Percentiles rank a stretch among this genome's conserved stretches.
phyloP scores from a whole-genome alignment of 2,888 invertebrate genomes.

The Timema cristinae region DNA sequence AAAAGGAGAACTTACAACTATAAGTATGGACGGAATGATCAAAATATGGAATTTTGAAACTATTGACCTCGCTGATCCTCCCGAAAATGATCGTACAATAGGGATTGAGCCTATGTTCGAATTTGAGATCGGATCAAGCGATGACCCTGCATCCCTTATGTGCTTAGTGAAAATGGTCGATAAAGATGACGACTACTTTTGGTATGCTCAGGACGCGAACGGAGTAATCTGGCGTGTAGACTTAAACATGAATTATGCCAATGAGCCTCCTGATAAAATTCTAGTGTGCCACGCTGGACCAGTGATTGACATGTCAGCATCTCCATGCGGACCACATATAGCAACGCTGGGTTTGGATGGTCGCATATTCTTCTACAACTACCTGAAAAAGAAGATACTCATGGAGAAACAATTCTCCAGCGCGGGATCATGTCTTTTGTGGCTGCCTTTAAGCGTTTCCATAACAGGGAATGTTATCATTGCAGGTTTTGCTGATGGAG shows the following conservation, averaged over 20 bases:
- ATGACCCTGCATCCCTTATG: constrained; percentile 49
- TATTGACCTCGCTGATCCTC: constrained; percentile 81
- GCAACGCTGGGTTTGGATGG: constrained; percentile 72
- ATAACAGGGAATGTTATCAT: constrained; percentile 60
- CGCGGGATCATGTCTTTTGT: constrained; percentile 53
- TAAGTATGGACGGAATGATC: constrained; percentile 70
- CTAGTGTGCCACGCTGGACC: constrained; percentile 73
- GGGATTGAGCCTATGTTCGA: constrained; percentile 86
- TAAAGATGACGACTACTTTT: constrained; percentile 46
- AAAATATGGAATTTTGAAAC: constrained; percentile 88
- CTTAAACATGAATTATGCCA: constrained; percentile 40
- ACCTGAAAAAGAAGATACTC: constrained; percentile 54
- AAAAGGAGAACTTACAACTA: constrained; percentile 52
- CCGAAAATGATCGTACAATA: constrained; percentile 72
- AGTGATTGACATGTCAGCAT: constrained; percentile 62
- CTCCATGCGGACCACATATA: constrained; percentile 66
- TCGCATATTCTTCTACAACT: constrained; percentile 68
- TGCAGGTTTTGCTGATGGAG: constrained; percentile 68
- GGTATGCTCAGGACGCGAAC: constrained; percentile 81
- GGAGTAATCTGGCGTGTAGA: constrained; percentile 78
- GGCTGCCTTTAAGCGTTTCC: constrained; percentile 54
- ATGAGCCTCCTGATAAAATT: constrained; percentile 43
- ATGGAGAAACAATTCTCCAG: constrained; percentile 59
- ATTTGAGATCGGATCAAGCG: constrained; percentile 55
- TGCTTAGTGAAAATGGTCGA: constrained; percentile 50